phyloP scores from a whole-genome alignment of 2,797 vertebrate species.

The Premnoplex brunnescens region DNA sequence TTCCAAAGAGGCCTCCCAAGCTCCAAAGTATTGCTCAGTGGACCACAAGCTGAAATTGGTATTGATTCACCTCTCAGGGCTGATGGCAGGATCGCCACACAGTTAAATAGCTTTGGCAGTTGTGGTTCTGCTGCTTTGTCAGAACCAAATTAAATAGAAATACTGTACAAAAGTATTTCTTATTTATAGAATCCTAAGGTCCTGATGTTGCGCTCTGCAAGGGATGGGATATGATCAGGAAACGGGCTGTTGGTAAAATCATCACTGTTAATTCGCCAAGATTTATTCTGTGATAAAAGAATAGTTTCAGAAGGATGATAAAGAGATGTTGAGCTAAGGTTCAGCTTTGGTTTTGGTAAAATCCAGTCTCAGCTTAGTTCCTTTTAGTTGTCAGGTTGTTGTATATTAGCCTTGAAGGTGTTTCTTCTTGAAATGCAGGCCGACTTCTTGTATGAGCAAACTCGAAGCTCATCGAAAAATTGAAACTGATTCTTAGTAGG shows the following conservation, averaged over 20 bases:
- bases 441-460: background rate
- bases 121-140: constrained; percentile 17
- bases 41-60: background rate
- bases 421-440: background rate
- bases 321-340: background rate
- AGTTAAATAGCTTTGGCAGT: background rate
- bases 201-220: background rate
- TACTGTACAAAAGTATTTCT: background rate
- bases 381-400: background rate
- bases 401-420: background rate
- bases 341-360: background rate
- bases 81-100: background rate
- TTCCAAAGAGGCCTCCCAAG: background rate
- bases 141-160: constrained; percentile 8
- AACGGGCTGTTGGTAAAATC: background rate
- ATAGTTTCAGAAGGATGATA: background rate
- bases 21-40: background rate
- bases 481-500: background rate
- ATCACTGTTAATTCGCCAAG: background rate
- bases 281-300: background rate
- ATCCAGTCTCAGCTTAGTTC: background rate
- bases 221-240: background rate
- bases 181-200: background rate
- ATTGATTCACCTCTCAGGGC: constrained; percentile 39
- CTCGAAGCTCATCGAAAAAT: background rate